Evolutionary conservation across 2,797 vertebrate genomes (phyloP).

Genomic region (Gadopsis marmoratus): DNA sequence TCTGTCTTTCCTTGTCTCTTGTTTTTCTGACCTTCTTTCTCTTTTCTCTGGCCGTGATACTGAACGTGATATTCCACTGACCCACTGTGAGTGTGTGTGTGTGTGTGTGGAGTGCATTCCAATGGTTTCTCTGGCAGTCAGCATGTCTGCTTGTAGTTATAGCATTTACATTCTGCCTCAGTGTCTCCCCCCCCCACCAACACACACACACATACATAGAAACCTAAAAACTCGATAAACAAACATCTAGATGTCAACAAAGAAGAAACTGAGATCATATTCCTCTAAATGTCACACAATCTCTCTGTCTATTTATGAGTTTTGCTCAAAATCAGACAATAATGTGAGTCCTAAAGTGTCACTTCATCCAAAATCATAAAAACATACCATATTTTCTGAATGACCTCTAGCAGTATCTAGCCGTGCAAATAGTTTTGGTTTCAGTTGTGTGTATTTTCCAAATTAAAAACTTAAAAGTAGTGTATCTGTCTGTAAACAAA

Average conservation of each 20-base stretch:
- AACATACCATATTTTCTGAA: neutral
- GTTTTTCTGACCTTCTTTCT: slow-evolving; percentile 31
- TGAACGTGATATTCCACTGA: slow-evolving; percentile 49
- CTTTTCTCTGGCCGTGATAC: slow-evolving; percentile 15
- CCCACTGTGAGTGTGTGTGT: slow-evolving; percentile 40
- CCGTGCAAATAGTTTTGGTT: neutral
- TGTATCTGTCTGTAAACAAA: neutral
- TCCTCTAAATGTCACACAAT: neutral
- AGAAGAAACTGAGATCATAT: neutral
- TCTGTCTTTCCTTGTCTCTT: neutral
- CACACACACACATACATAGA: slow-evolving; percentile 9
- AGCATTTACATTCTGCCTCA: slow-evolving; percentile 39
- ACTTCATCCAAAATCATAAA: slow-evolving; percentile 3
- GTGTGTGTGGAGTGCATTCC: slow-evolving; percentile 67
- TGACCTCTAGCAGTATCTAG: neutral
- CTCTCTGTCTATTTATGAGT: neutral
- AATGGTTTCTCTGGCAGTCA: slow-evolving; percentile 74
- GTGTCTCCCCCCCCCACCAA: neutral
- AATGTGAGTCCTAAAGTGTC: neutral
- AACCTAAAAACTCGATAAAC: slow-evolving; percentile 15
- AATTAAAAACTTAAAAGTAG: neutral
- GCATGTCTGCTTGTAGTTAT: slow-evolving; percentile 62
- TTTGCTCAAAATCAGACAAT: neutral
- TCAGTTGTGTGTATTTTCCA: neutral
- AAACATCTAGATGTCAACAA: slow-evolving; percentile 25